Base-by-base conservation (phyloP, 2,113 vertebrate species). In the Pachyramphus minor region DNA sequence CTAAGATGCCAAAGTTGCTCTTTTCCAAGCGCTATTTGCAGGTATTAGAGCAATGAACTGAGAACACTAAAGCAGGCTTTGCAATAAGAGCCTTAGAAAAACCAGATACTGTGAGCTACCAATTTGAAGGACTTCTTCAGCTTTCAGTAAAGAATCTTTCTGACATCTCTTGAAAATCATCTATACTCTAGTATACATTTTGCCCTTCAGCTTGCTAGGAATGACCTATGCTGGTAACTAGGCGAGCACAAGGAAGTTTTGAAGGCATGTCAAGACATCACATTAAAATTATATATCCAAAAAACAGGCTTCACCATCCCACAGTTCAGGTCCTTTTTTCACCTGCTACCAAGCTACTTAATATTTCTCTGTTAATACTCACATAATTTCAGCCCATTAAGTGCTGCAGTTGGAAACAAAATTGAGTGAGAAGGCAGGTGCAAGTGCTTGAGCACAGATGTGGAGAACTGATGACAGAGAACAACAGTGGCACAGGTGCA, bases 11-110 rank as follows among this genome's bases (percentile, higher is more conserved):
- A 25, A 42, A 71, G 47, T 68, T 73, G 68, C 35, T 84, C 45
- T 89, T 92, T 75, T 81, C 41, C 31, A 84, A 88, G 41, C 27
- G 55, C 56, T 89, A 56, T 72, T 35, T 90, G 52, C 49, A 87
- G 33, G 5, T 84, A 81, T 49, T 52, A 72, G 52, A 90, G 30
- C 27, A 93, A 78, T 78, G 67, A 96, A 95, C 17, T 41, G 87
- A 77, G 68, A 95, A 87, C 21, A 8, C 11, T 87, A 86, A 87
- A 96, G 66, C 9, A 96, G 71, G 69, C 39, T 95, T 94, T 95
- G 77, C 67, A 87, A 2, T 76, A 90, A 95, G 72, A 90, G 79
- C 30, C 59, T 87, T 77, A 86, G 39, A 83, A 94, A 89, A 33
- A 55, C 7, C 33, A 76, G 33, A 52, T 50, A 73, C 21, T 21